phyloP scores from a whole-genome alignment of 1,140 invertebrate species.

The Cyrtorhinus lividipennis region DNA sequence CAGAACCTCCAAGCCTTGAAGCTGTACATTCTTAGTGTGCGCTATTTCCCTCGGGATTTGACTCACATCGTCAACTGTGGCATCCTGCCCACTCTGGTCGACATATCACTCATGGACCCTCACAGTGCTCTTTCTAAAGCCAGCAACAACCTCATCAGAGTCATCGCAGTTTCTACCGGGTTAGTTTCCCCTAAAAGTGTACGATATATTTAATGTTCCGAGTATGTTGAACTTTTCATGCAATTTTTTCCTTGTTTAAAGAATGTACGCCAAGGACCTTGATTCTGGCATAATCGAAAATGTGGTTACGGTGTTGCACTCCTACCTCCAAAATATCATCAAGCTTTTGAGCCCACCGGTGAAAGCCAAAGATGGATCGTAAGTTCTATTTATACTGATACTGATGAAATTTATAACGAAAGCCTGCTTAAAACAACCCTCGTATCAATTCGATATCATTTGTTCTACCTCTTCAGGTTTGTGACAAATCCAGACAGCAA shows the following conservation, averaged over 20 bases:
- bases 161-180: slow-evolving; percentile 38
- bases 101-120: slow-evolving; percentile 20
- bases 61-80: slow-evolving; percentile 41
- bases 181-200: slow-evolving; percentile 16
- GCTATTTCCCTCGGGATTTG: slow-evolving; percentile 41
- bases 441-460: no score
- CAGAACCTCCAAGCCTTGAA: slow-evolving; percentile 34
- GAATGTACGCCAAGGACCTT: slow-evolving; percentile 36
- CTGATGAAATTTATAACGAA: neutral
- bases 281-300: slow-evolving; percentile 32
- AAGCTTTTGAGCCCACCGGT: slow-evolving; percentile 11
- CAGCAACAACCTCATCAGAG: slow-evolving; percentile 37
- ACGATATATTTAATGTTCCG: neutral
- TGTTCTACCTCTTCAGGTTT: no score
- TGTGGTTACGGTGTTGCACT: slow-evolving; percentile 33
- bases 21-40: slow-evolving; percentile 41
- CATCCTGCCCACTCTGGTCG: slow-evolving; percentile 35
- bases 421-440: no score
- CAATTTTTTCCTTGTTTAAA: slow-evolving; percentile 23
- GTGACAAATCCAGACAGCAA: neutral
- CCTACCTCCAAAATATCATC: slow-evolving; percentile 30
- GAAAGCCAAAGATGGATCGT: neutral
- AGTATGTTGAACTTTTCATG: neutral
- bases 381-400: neutral
- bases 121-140: slow-evolving; percentile 27